Base-by-base conservation (phyloP, 1,140 invertebrate species). In the Rhagoletis zephyria region DNA sequence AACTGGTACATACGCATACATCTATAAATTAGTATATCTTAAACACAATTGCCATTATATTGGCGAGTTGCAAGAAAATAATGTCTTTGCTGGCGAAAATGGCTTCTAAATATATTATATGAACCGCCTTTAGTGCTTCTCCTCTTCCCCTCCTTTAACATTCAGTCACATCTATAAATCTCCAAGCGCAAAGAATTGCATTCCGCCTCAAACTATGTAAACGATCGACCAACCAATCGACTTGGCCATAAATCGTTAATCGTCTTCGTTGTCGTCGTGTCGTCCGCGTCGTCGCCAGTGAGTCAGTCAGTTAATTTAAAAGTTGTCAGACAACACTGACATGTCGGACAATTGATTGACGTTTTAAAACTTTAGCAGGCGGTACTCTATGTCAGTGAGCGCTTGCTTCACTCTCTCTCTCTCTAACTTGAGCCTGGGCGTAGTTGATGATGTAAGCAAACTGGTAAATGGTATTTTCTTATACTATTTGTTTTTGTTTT, bases 271-370 rank as follows among this genome's bases (percentile, higher is more conserved):
- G 5, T 67, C 64, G 30, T 40, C 5, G 30, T 40, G 6, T 10
- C n/a, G 30, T 67, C 19, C 9, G 10, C 67, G 67, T 74, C 67
- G 64, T 30, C 64, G 67, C 56, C 74, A 81, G 74, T 74, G 67
- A 74, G 42, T 74, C 67, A 81, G 74, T 88, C 85, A 88, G 87
- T 88, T 88, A 85, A 88, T 88, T 88, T 88, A 88, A 88, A 88
- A 88, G 81, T 85, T 88, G 87, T 86, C 87, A 88, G 87, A 88
- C 87, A 67, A 86, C 64, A 64, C 87, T 60, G 87, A 88, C 87
- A 86, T 88, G 59, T 85, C 85, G 85, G 87, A 88, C 87, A 88
- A 88, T 86, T 88, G 87, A 88, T 88, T 88, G 87, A 88, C 87
- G 65, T 85, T 86, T 88, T 86, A 86, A 88, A 88, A 88, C 77